phyloP scores from a whole-genome alignment of 2,888 invertebrate species.

The Gibbula magus region DNA sequence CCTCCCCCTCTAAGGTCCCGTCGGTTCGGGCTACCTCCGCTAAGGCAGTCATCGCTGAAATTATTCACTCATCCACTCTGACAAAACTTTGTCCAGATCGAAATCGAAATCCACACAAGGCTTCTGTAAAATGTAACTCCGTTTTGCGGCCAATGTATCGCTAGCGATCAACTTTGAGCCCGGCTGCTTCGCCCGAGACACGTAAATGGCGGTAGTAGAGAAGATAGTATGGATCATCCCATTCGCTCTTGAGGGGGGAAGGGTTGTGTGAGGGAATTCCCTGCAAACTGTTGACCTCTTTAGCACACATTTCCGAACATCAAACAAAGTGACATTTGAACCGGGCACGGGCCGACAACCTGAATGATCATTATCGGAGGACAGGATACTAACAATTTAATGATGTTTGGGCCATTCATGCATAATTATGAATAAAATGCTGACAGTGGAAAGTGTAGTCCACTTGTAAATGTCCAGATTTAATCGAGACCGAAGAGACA shows the following conservation, averaged over 20 bases:
- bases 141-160: background rate
- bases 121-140: background rate
- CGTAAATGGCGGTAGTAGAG: conserved; percentile 15
- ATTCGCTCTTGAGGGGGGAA: background rate
- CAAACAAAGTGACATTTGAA: background rate
- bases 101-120: conserved; percentile 15
- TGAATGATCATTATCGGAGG: background rate
- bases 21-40: background rate
- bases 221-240: conserved; percentile 5
- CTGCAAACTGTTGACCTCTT: background rate
- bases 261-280: background rate
- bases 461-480: no score
- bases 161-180: background rate
- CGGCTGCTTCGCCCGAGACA: background rate
- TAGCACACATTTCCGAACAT: background rate
- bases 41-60: background rate
- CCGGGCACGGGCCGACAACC: background rate
- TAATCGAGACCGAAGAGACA: no score
- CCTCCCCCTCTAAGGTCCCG: background rate
- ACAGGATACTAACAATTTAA: background rate
- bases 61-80: conserved; percentile 4
- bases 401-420: background rate
- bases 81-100: conserved; percentile 10
- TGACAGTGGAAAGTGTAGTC: no score
- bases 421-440: no score